Evolutionary conservation across 1,140 invertebrate genomes (phyloP), one percentile per base, ranked within the genome.

Genomic region (Vanessa tameamea): DNA sequence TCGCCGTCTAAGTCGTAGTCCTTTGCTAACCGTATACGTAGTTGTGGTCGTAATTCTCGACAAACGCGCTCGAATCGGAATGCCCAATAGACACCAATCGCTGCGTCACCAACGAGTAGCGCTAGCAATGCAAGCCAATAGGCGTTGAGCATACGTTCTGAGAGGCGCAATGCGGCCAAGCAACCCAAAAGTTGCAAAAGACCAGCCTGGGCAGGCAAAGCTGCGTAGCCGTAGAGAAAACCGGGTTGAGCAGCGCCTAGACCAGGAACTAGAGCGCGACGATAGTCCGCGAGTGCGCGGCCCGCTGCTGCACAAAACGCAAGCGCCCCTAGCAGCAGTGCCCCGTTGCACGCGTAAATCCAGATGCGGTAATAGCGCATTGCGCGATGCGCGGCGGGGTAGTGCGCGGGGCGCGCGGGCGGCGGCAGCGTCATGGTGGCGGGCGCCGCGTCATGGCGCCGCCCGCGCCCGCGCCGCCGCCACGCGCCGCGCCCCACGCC

Each of bases 291-390:
- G 31, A 97, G 93, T 20, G 96, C 95, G 80, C 94, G 94, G 53
- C 95, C 95, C 68, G 96, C 96, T 67, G 96, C 96, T 53, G 95
- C 95, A 75, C 95, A 95, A 89, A 98, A 97, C 37, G 96, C 96
- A 63, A 97, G 89, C 82, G 96, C 96, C 85, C 96, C 96, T 74
- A 96, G 94, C 87, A 98, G 93, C 86, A 98, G 94, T 76, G 97
- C 97, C 88, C 96, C 95, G 94, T 98, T 98, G 95, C 97, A 97
- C 84, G 96, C 96, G 94, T 98, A 98, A 87, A 98, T 98, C 97
- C 97, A 98, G 85, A 98, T 95, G 90, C 97, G 96, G 94, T 98
- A 98, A 94, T 98, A 98, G 86, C 88, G 90, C 90, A 92, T 92
- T 73, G 90, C 90, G 87, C 87, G 87, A 75, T 89, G 87, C 87